Percentiles rank a stretch among this genome's conserved stretches.
phyloP scores from a whole-genome alignment of 2,113 vertebrate genomes.

The Cynocephalus volans region DNA sequence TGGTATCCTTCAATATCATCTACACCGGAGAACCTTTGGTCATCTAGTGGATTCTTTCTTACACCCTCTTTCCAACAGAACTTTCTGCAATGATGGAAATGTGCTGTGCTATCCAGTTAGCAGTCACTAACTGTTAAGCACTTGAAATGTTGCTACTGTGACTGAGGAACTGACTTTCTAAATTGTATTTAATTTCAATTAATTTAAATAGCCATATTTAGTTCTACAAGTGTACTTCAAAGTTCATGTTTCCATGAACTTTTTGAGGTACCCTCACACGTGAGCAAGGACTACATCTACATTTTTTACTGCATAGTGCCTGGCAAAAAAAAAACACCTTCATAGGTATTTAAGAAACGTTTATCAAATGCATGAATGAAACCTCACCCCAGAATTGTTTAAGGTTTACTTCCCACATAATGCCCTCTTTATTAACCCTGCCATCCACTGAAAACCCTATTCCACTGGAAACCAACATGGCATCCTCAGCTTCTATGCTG shows the following conservation, averaged over 20 bases:
- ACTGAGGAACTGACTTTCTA: neutral
- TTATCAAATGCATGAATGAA: conserved; percentile 21
- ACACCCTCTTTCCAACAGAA: neutral
- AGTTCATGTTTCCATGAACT: too few relatives aligned
- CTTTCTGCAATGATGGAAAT: conserved; percentile 40
- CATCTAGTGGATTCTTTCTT: conserved; percentile 7
- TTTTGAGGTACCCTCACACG: neutral
- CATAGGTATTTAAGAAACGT: neutral
- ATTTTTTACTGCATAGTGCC: conserved; percentile 3
- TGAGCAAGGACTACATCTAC: neutral
- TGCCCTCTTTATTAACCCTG: neutral
- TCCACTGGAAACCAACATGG: neutral
- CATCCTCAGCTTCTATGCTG: neutral
- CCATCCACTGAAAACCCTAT: neutral
- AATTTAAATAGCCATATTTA: neutral
- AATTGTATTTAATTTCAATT: conserved; percentile 17
- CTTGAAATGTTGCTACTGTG: neutral
- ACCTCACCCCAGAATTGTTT: neutral
- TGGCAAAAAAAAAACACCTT: neutral
- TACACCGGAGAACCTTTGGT: neutral
- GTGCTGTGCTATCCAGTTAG: neutral
- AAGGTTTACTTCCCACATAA: neutral
- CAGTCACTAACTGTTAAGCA: conserved; percentile 33
- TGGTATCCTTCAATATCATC: neutral
- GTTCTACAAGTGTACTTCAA: neutral